Conservation (phyloP, 2,797 vertebrate genomes). For the Ibycter americanus region DNA sequence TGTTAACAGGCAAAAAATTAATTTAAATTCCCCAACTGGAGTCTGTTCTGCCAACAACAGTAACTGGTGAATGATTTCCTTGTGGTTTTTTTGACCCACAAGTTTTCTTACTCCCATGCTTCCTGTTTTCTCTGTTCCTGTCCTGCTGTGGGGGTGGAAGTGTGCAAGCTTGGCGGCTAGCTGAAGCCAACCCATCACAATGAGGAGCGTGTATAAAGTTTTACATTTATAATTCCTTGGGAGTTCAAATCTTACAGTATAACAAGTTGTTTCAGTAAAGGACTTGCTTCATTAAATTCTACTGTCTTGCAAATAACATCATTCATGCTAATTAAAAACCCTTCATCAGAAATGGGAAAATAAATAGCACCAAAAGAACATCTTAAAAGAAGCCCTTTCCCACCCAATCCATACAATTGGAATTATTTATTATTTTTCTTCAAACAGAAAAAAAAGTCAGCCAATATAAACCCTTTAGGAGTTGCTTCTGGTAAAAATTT, state of each 20-base stretch:
- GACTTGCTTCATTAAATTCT: neutral
- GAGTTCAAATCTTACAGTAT: neutral
- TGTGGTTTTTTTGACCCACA: neutral
- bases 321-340: neutral
- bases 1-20: neutral
- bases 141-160: neutral
- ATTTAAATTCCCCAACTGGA: neutral
- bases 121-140: neutral
- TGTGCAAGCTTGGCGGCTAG: neutral
- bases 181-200: neutral
- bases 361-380: neutral
- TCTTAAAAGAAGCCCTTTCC: neutral
- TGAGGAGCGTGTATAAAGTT: neutral
- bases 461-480: neutral
- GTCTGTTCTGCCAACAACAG: neutral
- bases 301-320: neutral
- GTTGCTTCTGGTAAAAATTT: neutral
- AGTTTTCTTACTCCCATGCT: neutral
- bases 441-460: neutral
- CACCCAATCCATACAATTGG: neutral
- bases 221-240: neutral
- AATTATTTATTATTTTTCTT: neutral
- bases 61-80: neutral
- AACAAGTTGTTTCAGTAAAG: neutral
- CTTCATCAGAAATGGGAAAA: neutral